Conservation (phyloP, 2,888 invertebrate genomes). For the Ochropleura plecta region DNA sequence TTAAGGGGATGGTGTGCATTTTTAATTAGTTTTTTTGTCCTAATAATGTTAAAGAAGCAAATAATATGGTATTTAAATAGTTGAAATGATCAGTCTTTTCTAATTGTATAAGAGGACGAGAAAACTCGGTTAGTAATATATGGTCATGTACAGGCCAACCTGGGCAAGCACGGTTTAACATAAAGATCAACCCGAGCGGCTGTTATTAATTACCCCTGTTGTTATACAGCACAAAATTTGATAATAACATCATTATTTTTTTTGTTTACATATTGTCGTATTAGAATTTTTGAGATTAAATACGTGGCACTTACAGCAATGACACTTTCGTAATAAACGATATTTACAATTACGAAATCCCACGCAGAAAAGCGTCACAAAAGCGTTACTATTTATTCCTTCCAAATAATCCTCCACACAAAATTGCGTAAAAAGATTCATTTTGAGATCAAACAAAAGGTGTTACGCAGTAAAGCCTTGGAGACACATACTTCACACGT, state of each 20-base stretch:
- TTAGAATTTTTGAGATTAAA: background rate
- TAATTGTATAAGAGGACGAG: background rate
- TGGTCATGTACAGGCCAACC: too few species aligned
- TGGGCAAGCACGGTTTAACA: too few species aligned
- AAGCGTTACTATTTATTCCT: constrained; percentile 16
- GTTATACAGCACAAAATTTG: too few species aligned
- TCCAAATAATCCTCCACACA: background rate
- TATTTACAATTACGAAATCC: background rate
- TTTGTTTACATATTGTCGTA: background rate
- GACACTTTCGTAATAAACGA: constrained; percentile 2
- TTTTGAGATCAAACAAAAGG: constrained; percentile 43
- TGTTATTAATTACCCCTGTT: too few species aligned
- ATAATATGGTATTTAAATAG: background rate
- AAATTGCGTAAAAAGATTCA: constrained; percentile 4
- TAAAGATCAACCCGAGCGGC: too few species aligned
- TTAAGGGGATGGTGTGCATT: constrained; percentile 55
- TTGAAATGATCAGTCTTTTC: background rate
- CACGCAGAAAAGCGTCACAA: background rate
- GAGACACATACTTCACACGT: constrained; percentile 21
- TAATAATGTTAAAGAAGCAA: background rate
- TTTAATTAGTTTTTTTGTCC: background rate
- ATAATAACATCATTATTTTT: background rate
- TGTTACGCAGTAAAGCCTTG: constrained; percentile 45
- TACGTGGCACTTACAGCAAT: background rate
- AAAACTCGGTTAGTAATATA: too few species aligned